These are phyloP conservation scores for Ceratoteleas bidentatus DNA, from an alignment of 1,140 invertebrate genomes.

Conservation along the genomic window DNA sequence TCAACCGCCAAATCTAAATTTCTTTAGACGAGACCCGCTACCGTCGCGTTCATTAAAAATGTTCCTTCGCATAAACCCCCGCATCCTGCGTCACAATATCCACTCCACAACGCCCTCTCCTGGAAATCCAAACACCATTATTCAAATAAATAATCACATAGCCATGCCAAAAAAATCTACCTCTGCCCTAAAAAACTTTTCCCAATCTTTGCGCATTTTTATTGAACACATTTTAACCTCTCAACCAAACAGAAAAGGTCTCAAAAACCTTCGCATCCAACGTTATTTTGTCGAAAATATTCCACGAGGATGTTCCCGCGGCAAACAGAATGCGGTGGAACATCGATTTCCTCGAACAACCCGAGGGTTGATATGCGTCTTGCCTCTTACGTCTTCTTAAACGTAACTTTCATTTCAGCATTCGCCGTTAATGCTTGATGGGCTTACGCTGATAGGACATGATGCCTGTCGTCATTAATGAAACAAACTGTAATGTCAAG, in stretches of 20 bases:
- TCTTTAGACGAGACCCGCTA: not conserved
- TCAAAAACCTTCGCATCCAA: conserved; percentile 2
- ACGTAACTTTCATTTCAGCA: conserved; percentile 55
- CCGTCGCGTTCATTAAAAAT: conserved; percentile 41
- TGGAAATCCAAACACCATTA: not conserved
- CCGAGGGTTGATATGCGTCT: conserved; percentile 50
- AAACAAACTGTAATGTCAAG: conserved; percentile 68
- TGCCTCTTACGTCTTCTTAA: conserved; percentile 48
- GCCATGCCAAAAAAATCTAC: not conserved
- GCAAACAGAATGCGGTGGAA: conserved; percentile 36
- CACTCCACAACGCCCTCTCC: not conserved
- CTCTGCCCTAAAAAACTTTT: not conserved
- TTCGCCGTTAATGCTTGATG: conserved; percentile 69
- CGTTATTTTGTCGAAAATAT: conserved; percentile 51
- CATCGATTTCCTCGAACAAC: conserved; percentile 51
- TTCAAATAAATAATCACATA: not conserved
- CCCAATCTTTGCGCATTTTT: not conserved
- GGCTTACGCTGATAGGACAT: conserved; percentile 56
- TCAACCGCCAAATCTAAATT: conserved; percentile 24
- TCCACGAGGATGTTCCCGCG: conserved; percentile 5
- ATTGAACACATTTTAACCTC: too few relatives aligned
- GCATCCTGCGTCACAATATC: conserved; percentile 9
- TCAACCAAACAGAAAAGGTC: too few relatives aligned
- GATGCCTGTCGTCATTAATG: conserved; percentile 74
- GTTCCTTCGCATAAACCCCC: conserved; percentile 4